Percentiles rank a stretch among this genome's conserved stretches.
Evolutionary conservation across 23 tunicate genomes (phyloP).

Genomic region (Corella eumyota): DNA sequence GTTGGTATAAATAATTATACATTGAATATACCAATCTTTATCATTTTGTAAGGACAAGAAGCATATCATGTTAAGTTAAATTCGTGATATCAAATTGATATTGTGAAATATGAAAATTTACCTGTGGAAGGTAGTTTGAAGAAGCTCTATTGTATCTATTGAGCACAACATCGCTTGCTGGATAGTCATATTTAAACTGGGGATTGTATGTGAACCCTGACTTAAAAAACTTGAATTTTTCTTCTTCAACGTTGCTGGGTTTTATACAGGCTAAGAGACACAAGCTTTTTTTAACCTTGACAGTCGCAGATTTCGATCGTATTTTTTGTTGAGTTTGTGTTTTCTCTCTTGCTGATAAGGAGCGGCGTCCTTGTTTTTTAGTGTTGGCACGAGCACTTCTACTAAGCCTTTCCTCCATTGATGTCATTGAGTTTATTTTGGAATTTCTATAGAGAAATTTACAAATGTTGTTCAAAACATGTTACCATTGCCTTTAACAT

Average conservation of each 20-base stretch:
- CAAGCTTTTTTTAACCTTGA: background rate
- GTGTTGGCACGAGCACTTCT: constrained; percentile 14
- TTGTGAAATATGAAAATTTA: too few relatives aligned
- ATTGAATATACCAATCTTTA: too few relatives aligned
- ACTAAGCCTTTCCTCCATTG: constrained; percentile 66
- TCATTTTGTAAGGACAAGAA: too few relatives aligned
- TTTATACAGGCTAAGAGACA: constrained; percentile 52
- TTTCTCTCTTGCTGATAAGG: constrained; percentile 4
- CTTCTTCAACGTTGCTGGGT: constrained; percentile 69
- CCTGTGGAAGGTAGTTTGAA: constrained; percentile 53
- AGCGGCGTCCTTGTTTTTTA: constrained; percentile 6
- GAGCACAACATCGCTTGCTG: constrained; percentile 30
- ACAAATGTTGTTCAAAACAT: background rate
- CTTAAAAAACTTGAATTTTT: constrained; percentile 48
- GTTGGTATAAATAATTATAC: too few relatives aligned
- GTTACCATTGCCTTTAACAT: too few relatives aligned
- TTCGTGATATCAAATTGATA: too few relatives aligned
- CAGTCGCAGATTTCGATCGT: constrained; percentile 16
- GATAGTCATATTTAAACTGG: constrained; percentile 62
- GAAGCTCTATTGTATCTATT: constrained; percentile 58
- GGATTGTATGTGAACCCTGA: constrained; percentile 67
- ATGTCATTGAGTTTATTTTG: constrained; percentile 43
- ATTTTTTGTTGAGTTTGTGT: background rate
- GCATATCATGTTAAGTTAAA: too few relatives aligned
- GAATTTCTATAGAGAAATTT: background rate